Conservation (phyloP, 2,888 invertebrate genomes). For the Agonopterix arenella region DNA sequence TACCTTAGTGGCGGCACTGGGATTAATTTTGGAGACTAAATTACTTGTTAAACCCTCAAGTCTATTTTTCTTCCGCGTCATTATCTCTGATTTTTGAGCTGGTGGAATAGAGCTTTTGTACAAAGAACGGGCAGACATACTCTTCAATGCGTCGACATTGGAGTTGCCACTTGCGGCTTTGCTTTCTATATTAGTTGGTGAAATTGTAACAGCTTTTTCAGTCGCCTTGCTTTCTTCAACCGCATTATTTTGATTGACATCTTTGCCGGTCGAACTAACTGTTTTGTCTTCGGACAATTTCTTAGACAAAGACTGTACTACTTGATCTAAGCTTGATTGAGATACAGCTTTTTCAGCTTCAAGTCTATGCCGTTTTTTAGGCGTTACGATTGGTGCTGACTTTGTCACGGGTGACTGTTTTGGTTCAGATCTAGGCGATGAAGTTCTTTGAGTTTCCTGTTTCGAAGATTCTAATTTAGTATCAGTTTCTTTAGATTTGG, state of each 20-base stretch:
- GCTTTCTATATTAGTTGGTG: conserved; percentile 21
- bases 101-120: conserved; percentile 68
- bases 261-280: conserved; percentile 29
- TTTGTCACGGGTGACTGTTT: conserved; percentile 48
- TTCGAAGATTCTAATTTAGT: conserved; percentile 42
- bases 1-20: conserved; percentile 70
- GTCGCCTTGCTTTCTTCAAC: conserved; percentile 42
- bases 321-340: conserved; percentile 59
- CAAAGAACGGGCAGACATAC: conserved; percentile 67
- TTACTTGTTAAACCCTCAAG: conserved; percentile 78
- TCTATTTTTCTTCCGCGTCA: conserved; percentile 79
- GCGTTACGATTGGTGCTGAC: conserved; percentile 77
- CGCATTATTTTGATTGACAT: conserved; percentile 46
- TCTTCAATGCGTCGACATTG: conserved; percentile 57
- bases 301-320: conserved; percentile 68
- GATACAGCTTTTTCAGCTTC: conserved; percentile 75
- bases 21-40: conserved; percentile 78
- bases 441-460: conserved; percentile 43
- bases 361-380: conserved; percentile 84
- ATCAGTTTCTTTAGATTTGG: conserved; percentile 58
- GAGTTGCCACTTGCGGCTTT: conserved; percentile 28
- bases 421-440: conserved; percentile 55
- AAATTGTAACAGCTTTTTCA: conserved; percentile 26
- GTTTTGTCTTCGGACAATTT: conserved; percentile 63
- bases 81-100: conserved; percentile 74